Base-by-base conservation (phyloP, 2,797 vertebrate genomes). In the Takifugu rubripes region DNA sequence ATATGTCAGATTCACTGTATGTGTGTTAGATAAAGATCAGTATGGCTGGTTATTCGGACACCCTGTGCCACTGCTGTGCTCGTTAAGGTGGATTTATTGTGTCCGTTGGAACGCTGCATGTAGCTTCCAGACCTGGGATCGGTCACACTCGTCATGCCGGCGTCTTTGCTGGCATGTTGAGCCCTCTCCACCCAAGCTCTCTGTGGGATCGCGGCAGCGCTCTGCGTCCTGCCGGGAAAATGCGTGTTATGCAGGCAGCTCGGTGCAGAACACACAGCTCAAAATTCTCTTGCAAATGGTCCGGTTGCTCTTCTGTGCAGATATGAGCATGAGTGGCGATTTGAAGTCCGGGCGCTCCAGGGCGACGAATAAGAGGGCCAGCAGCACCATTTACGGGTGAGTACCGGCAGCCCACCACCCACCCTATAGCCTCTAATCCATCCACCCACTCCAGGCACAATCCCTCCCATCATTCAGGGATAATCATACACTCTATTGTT, bases 311-410 rank as follows among this genome's bases (percentile, higher is more conserved):
- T 79, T 81, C 68, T 49, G 33, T 68, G 63, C 88, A 92, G 91
- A 92, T 84, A 90, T 81, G 83, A 92, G 77, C 84, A 92, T 92
- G 91, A 92, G 88, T 75, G 90, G 89, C 79, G 91, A 92, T 71
- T 76, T 92, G 83, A 92, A 92, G 80, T 87, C 90, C 61, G 84
- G 86, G 73, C 89, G 89, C 67, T 86, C 89, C 75, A 90, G 87
- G 84, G 84, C 84, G 68, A 79, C 82, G 5, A 90, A 80, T 61
- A 92, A 92, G 86, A 88, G 91, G 77, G 77, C 88, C 66, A 86
- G 84, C 86, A 89, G 78, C 65, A 83, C 84, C 59, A 66, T 82
- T 77, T 90, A 92, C 6, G 88, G 90, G 91, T 92, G 75, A 91
- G 91, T 89, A 67, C n/a, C 24, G 57, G 25, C 31, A 4, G 10